A percentile compares a stretch with the other conserved stretches of the same genome.
Evolutionary conservation across 2,797 vertebrate species (phyloP).

Genomic region (Cyprinella venusta): DNA sequence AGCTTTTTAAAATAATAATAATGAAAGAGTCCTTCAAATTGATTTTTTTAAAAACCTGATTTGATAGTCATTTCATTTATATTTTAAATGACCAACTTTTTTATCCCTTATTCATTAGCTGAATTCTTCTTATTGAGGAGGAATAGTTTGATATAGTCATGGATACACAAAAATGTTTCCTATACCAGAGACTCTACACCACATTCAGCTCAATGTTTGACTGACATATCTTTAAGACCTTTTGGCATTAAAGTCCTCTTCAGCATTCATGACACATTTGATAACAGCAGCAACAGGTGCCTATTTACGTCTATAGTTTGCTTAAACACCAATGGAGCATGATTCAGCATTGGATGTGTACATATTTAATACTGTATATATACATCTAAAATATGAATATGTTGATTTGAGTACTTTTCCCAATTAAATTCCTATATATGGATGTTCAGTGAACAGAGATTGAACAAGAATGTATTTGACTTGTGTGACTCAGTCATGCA

Average conservation of each 20-base stretch:
- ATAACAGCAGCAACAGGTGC: background rate
- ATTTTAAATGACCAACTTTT: background rate
- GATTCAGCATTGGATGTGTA: background rate
- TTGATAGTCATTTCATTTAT: background rate
- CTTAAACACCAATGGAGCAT: background rate
- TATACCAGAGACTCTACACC: background rate
- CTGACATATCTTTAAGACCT: background rate
- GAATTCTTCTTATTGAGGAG: background rate
- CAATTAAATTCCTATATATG: background rate
- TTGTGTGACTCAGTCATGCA: background rate
- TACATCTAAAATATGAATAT: background rate
- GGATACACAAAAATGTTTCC: background rate
- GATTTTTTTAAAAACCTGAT: background rate
- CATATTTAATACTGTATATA: background rate
- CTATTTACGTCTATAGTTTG: too few relatives aligned
- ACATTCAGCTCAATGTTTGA: background rate
- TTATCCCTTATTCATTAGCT: background rate
- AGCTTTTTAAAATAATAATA: background rate
- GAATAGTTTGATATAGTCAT: background rate
- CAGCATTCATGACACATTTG: background rate
- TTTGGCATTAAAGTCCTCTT: background rate
- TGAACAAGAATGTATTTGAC: background rate
- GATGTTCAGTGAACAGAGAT: background rate
- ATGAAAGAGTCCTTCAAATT: background rate
- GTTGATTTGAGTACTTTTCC: background rate